Evolutionary conservation across 1,140 invertebrate genomes (phyloP), one percentile per base, ranked within the genome.

Genomic region (Pararge aegeria): DNA sequence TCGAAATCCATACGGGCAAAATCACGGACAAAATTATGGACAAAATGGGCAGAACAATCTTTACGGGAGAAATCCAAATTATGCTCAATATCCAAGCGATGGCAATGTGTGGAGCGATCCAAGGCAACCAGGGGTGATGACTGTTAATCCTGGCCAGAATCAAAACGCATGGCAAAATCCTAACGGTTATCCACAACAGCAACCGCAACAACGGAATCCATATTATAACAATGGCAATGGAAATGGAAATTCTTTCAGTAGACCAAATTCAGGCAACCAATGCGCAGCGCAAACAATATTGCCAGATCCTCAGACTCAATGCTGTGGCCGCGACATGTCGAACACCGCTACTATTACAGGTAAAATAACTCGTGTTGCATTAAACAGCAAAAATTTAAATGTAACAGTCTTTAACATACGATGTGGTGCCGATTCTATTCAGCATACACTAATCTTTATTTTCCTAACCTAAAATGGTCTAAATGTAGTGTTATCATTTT

Each of bases 321-420:
- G 85, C 62, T 88, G 85, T 62, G 85, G 85, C 4, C 59, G 62
- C 12, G 80, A 85, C 42, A 70, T 68, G 51, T 73, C 76, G 57
- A 75, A 76, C 40, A 24, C 61, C 30, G 71, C 46, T 7, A 65
- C 42, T 42, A 58, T 71, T 24, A 71, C 65, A n/a, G 62, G 68
- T 60, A 62, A 53, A 24, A 50, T 5, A 13, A 49, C 30, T 3
- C 5, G 21, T 12, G n/a, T n/a, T n/a, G n/a, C n/a, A n/a, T n/a
- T n/a, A n/a, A n/a, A n/a, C n/a, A n/a, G n/a, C n/a, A n/a, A n/a
- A n/a, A n/a, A n/a, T n/a, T n/a, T n/a, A n/a, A n/a, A n/a, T n/a
- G n/a, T n/a, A n/a, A n/a, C n/a, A n/a, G n/a, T n/a, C n/a, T n/a
- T n/a, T n/a, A n/a, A n/a, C n/a, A n/a, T n/a, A n/a, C n/a, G n/a